These are phyloP conservation scores for Campylorhamphus procurvoides DNA, from an alignment of 2,113 vertebrate species.

Conservation along the genomic window DNA sequence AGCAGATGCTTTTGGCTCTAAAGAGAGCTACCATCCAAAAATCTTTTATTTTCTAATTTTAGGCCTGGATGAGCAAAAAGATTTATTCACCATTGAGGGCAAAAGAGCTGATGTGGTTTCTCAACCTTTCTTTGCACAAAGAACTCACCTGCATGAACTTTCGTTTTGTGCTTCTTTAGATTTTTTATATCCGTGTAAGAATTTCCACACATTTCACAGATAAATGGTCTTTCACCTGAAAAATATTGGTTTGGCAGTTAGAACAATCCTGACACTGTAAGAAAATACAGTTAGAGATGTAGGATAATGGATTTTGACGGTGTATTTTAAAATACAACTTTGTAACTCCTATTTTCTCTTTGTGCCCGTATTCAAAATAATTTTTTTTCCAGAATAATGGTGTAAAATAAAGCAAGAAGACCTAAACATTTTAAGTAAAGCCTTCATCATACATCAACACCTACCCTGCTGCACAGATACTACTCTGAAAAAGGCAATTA, in stretches of 20 bases:
- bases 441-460: neutral
- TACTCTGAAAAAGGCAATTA: neutral
- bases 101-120: neutral
- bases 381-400: neutral
- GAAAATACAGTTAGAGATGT: neutral
- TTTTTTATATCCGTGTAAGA: slow-evolving; percentile 94
- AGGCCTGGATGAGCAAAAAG: neutral
- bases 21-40: neutral
- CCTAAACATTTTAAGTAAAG: neutral
- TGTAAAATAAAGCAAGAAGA: neutral
- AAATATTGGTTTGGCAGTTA: slow-evolving; percentile 18
- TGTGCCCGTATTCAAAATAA: neutral
- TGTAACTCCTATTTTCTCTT: neutral
- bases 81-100: neutral
- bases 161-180: slow-evolving; percentile 94
- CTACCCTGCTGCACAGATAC: fast-evolving
- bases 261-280: neutral
- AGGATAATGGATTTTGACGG: neutral
- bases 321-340: neutral
- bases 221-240: slow-evolving; percentile 91
- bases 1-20: neutral
- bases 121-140: neutral
- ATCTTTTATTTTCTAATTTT: neutral
- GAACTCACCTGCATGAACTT: slow-evolving; percentile 87
- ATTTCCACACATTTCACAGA: slow-evolving; percentile 96